Conservation (phyloP, 2,113 vertebrate species). For the Alaudala cheleensis region DNA sequence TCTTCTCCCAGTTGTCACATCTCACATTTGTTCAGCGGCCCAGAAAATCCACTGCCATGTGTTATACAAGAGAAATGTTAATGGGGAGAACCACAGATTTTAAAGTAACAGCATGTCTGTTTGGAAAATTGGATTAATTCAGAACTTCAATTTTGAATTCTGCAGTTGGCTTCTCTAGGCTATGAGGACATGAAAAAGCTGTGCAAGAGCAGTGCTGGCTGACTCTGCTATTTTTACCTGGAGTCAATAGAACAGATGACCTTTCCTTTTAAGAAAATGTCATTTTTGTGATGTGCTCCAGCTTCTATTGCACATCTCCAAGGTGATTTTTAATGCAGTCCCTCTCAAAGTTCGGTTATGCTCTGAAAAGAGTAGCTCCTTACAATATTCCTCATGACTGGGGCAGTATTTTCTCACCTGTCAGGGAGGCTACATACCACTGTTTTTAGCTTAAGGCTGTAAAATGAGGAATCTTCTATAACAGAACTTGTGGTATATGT, state of each 20-base stretch:
- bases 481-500: not conserved
- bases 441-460: not conserved
- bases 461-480: not conserved
- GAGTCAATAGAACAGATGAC: slow-evolving; percentile 33
- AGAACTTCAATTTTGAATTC: not conserved
- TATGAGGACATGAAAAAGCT: slow-evolving; percentile 25
- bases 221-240: slow-evolving; percentile 67
- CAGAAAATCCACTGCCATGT: not conserved
- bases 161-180: not conserved
- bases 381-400: not conserved
- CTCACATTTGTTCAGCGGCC: not conserved
- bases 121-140: not conserved
- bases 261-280: slow-evolving; percentile 59
- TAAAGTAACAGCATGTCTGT: not conserved
- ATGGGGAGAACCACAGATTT: not conserved
- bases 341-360: not conserved
- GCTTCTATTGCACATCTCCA: not conserved
- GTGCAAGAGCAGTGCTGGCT: slow-evolving; percentile 10
- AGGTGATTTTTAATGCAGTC: slow-evolving; percentile 60
- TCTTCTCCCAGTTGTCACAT: not conserved
- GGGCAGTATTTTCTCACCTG: not conserved
- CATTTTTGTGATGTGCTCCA: slow-evolving; percentile 38
- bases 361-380: not conserved
- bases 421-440: not conserved
- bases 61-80: not conserved